Evolutionary conservation across 2,797 vertebrate species (phyloP).

Genomic region (Hippopotamyrus pictus): DNA sequence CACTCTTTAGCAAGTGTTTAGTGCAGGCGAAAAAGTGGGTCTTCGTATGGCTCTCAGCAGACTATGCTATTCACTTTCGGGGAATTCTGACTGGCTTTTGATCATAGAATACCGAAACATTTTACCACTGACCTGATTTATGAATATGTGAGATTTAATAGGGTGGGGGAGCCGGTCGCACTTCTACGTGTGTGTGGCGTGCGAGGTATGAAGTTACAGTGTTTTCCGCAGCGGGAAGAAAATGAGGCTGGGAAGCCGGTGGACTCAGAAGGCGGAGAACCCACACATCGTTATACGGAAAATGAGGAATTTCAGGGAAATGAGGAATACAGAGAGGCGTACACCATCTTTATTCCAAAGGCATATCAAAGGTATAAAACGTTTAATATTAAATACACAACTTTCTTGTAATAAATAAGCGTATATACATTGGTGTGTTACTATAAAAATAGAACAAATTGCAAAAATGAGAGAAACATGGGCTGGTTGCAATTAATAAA

Average conservation of each 20-base stretch:
- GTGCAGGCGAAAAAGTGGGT: constrained; percentile 44
- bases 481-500: constrained; percentile 22
- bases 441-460: background rate
- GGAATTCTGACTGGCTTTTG: constrained; percentile 23
- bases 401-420: constrained; percentile 45
- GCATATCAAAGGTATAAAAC: constrained; percentile 7
- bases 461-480: background rate
- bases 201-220: background rate
- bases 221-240: background rate
- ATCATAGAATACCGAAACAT: background rate
- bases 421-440: constrained; percentile 35
- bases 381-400: constrained; percentile 19
- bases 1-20: constrained; percentile 60
- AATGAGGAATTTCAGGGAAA: background rate
- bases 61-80: background rate
- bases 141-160: background rate
- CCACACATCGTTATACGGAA: background rate
- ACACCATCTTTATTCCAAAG: background rate
- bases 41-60: background rate
- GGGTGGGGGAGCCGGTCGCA: background rate
- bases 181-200: background rate
- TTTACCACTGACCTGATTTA: background rate
- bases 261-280: background rate
- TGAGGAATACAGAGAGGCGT: background rate
- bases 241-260: background rate